A percentile compares a stretch with the other conserved stretches of the same genome.
Conservation (phyloP, 2,113 vertebrate species). For the Catharus fuscescens region DNA sequence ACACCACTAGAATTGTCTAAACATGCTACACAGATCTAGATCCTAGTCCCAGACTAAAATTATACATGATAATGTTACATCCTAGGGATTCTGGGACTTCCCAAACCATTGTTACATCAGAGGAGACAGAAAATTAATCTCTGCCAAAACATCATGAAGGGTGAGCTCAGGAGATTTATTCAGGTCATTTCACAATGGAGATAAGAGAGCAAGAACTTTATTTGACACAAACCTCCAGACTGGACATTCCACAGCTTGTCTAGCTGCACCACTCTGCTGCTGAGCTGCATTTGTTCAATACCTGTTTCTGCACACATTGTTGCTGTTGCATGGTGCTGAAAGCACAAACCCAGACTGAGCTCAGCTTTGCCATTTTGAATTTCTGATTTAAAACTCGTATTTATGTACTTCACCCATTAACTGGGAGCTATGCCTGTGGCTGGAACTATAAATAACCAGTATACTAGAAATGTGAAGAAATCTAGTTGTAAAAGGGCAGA, state of each 20-base stretch:
- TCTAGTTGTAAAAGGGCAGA: constrained; percentile 40
- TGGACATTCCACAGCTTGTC: background rate
- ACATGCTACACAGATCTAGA: background rate
- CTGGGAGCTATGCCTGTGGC: background rate
- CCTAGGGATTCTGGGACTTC: background rate
- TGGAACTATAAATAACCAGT: constrained; percentile 20
- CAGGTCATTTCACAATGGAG: background rate
- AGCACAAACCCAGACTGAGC: background rate
- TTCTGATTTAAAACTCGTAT: background rate
- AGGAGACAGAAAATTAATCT: background rate
- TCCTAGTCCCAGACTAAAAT: background rate
- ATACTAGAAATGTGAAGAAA: constrained; percentile 48
- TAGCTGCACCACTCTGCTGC: background rate
- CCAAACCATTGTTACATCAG: background rate
- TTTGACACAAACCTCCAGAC: background rate
- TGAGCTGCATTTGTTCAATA: background rate
- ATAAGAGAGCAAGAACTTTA: background rate
- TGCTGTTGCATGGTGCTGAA: background rate
- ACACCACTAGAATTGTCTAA: background rate
- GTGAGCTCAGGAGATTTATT: background rate
- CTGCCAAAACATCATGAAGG: background rate
- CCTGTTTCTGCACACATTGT: background rate
- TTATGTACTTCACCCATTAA: constrained; percentile 8
- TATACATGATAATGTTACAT: background rate
- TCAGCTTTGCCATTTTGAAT: background rate